Evolutionary conservation across 1,140 invertebrate genomes (phyloP).

Genomic region (Plodia interpunctella): DNA sequence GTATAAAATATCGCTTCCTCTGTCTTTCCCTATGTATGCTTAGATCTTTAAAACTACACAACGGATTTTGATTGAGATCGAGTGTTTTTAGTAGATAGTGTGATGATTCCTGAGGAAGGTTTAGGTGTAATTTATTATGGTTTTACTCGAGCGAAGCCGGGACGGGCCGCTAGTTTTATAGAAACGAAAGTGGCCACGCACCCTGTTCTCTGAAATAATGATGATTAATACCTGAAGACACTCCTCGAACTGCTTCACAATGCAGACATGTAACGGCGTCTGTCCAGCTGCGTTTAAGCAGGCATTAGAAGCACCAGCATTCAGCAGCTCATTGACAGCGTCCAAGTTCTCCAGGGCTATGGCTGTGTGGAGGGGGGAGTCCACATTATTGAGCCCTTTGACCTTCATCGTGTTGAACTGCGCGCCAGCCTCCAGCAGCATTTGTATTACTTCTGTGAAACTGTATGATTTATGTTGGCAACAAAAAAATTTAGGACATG

Average conservation of each 20-base stretch:
- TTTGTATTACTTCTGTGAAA: conserved; percentile 55
- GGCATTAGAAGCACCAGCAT: conserved; percentile 72
- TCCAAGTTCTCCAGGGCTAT: conserved; percentile 75
- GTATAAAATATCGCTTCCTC: no score
- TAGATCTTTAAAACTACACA: no score
- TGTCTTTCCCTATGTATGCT: no score
- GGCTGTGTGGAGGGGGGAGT: conserved; percentile 80
- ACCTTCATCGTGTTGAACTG: conserved; percentile 46
- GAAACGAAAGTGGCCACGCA: no score
- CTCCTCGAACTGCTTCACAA: conserved; percentile 67
- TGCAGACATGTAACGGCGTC: conserved; percentile 80
- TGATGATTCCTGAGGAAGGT: no score
- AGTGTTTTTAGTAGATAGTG: no score
- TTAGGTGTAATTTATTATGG: no score
- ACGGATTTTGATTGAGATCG: no score
- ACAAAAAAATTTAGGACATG: no score
- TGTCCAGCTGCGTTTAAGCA: conserved; percentile 77
- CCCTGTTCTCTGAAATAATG: background rate
- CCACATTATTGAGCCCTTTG: conserved; percentile 34
- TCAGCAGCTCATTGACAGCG: conserved; percentile 75
- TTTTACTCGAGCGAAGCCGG: no score
- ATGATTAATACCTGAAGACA: conserved; percentile 46
- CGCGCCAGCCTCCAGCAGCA: conserved; percentile 54
- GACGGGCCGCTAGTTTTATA: no score
- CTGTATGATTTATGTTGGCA: conserved; percentile 23